Evolutionary conservation across 2,797 vertebrate species (phyloP).

Genomic region (Arnoldichthys spilopterus): DNA sequence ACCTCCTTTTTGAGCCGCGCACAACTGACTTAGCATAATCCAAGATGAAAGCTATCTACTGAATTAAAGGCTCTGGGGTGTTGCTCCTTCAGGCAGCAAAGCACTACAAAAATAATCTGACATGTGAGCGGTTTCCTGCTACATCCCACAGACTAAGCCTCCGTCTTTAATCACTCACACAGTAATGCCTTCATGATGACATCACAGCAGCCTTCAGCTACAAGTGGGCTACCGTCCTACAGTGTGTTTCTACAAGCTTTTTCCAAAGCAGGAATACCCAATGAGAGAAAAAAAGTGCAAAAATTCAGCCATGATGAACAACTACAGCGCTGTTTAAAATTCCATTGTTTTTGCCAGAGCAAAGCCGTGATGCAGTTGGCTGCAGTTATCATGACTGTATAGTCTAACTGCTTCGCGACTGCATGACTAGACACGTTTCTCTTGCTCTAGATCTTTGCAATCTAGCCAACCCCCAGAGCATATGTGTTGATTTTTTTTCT

Average conservation of each 20-base stretch:
- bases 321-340: not conserved
- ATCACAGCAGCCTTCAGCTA: conserved; percentile 16
- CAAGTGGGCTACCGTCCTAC: conserved; percentile 2
- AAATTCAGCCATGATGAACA: not conserved
- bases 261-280: not conserved
- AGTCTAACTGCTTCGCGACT: conserved; percentile 2
- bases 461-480: not conserved
- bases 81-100: not conserved
- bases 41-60: conserved; percentile 1
- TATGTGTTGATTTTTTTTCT: conserved; percentile 28
- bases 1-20: not conserved
- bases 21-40: not conserved
- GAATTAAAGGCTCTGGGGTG: not conserved
- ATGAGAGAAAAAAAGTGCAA: not conserved
- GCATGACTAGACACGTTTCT: conserved; percentile 31
- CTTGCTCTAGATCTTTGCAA: conserved; percentile 1
- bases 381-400: conserved; percentile 9
- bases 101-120: conserved; percentile 25
- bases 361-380: not conserved
- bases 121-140: conserved; percentile 23
- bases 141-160: not conserved
- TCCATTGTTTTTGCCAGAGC: not conserved
- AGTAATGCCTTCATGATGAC: conserved; percentile 32
- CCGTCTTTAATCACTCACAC: conserved; percentile 25
- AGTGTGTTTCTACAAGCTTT: conserved; percentile 19